Evolutionary conservation across 2,888 invertebrate genomes (phyloP).

Genomic region (Melipona bicolor): DNA sequence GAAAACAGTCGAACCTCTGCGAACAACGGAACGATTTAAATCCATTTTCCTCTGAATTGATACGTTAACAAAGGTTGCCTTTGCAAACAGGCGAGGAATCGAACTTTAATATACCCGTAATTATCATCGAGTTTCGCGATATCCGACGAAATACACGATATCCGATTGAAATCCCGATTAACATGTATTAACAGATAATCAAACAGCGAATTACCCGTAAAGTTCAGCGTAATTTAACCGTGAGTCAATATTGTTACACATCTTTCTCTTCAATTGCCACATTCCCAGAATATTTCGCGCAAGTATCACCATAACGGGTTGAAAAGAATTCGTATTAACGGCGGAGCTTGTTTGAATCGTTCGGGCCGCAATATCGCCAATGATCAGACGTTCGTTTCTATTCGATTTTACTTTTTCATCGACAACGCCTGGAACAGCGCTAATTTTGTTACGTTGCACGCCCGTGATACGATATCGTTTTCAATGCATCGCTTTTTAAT

Average conservation of each 20-base stretch:
- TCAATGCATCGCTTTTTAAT: too few relatives aligned
- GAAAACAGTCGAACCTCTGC: not conserved
- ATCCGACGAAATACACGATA: not conserved
- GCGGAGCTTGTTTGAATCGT: not conserved
- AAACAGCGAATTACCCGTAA: conserved; percentile 37
- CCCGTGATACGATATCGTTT: too few relatives aligned
- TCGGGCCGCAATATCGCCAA: not conserved
- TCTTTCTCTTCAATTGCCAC: conserved; percentile 17
- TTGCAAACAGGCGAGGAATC: not conserved
- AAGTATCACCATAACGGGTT: conserved; percentile 10
- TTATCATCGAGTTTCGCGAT: not conserved
- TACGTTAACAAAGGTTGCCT: not conserved
- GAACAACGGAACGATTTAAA: not conserved
- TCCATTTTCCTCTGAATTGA: not conserved
- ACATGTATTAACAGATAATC: not conserved
- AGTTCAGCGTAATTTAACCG: conserved; percentile 14
- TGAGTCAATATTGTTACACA: conserved; percentile 34
- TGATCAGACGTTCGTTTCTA: not conserved
- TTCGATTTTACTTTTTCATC: not conserved
- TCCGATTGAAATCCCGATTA: conserved; percentile 11
- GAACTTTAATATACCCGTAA: not conserved
- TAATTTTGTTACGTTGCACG: not conserved
- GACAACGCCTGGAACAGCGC: too few relatives aligned
- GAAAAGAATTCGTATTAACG: conserved; percentile 9
- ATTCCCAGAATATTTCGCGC: conserved; percentile 29